phyloP scores from a whole-genome alignment of 2,113 vertebrate species.

The Hemibagrus wyckioides region DNA sequence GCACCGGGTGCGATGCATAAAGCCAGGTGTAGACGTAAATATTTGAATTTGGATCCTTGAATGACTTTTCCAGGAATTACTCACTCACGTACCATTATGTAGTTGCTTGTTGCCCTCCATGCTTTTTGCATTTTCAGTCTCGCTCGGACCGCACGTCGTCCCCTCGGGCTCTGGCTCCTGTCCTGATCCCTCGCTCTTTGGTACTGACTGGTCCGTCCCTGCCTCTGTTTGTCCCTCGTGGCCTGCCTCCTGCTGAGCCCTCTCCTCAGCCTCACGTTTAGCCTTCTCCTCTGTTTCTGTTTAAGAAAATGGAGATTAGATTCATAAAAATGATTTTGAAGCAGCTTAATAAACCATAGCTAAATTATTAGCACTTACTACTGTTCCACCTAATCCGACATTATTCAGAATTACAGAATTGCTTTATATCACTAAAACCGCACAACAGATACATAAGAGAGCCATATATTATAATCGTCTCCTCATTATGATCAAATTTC shows the following conservation, averaged over 20 bases:
- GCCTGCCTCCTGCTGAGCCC: constrained; percentile 69
- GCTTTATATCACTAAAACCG: neutral
- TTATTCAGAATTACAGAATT: neutral
- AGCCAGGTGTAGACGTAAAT: neutral
- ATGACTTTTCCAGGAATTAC: neutral
- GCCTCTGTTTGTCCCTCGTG: constrained; percentile 64
- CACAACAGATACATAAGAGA: neutral
- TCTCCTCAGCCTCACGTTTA: constrained; percentile 75
- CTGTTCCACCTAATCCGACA: neutral
- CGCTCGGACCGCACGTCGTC: constrained; percentile 61
- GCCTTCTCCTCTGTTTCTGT: constrained; percentile 82
- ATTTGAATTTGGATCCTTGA: neutral
- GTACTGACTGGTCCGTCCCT: constrained; percentile 60
- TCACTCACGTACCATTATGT: constrained; percentile 42
- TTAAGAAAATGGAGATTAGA: neutral
- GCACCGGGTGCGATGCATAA: neutral
- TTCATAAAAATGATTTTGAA: neutral
- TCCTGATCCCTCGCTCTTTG: constrained; percentile 63
- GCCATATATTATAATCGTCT: neutral
- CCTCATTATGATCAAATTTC: neutral
- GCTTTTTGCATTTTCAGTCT: constrained; percentile 52
- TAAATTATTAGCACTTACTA: neutral
- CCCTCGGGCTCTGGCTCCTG: constrained; percentile 62
- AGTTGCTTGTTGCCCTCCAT: constrained; percentile 56
- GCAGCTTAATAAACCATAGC: neutral